A percentile compares a stretch with the other conserved stretches of the same genome.
phyloP scores from a whole-genome alignment of 2,113 vertebrate genomes.

The Fregetta grallaria region DNA sequence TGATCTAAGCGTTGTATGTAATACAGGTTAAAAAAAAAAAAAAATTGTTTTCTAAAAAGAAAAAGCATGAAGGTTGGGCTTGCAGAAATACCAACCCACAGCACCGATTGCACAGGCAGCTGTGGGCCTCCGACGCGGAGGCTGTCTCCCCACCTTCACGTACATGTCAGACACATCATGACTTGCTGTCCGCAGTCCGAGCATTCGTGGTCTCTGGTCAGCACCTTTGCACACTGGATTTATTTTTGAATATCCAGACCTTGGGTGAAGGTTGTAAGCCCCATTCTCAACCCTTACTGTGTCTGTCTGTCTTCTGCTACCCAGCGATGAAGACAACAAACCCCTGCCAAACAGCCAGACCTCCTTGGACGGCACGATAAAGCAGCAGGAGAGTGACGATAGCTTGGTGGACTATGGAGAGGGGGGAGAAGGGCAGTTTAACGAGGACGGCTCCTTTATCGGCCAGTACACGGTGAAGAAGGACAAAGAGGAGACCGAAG shows the following conservation, averaged over 20 bases:
- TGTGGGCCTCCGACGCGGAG: neutral
- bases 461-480: conserved; percentile 99
- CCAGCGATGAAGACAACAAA: conserved; percentile 98
- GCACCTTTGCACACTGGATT: neutral
- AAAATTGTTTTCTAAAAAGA: neutral
- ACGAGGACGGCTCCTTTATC: conserved; percentile 97
- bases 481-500: conserved; percentile 98
- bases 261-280: neutral
- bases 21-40: neutral
- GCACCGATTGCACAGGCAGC: neutral
- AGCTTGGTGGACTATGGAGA: conserved; percentile 98
- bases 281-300: neutral
- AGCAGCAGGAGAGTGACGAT: conserved; percentile 93
- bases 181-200: neutral
- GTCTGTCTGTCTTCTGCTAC: conserved; percentile 55
- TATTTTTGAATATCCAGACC: neutral
- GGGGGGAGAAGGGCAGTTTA: conserved; percentile 95
- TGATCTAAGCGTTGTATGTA: neutral
- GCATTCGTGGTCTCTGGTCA: neutral
- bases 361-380: conserved; percentile 92
- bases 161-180: accelerated
- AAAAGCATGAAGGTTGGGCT: neutral
- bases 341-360: conserved; percentile 97
- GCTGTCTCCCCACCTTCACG: neutral
- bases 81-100: neutral